Evolutionary conservation across 1,140 invertebrate species (phyloP).

Genomic region (Vanessa tameamea): DNA sequence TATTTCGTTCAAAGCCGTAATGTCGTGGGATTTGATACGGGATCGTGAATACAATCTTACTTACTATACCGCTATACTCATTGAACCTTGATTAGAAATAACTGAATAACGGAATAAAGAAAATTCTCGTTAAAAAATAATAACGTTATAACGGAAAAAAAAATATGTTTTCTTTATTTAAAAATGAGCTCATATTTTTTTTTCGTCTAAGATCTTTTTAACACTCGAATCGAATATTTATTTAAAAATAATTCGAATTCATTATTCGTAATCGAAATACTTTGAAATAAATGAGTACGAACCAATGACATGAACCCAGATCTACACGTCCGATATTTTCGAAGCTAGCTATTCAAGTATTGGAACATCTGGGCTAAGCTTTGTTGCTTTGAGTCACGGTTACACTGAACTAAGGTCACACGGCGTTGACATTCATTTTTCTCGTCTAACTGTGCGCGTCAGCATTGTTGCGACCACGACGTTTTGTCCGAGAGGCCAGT

Average conservation of each 20-base stretch:
- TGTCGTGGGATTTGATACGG: constrained; percentile 20
- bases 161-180: too few species aligned
- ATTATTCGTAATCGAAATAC: not conserved
- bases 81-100: constrained; percentile 23
- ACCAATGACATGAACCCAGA: not conserved
- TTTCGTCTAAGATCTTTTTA: too few species aligned
- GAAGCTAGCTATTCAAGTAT: constrained; percentile 18
- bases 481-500: constrained; percentile 39
- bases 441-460: constrained; percentile 62
- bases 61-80: constrained; percentile 16
- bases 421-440: constrained; percentile 60
- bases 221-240: too few species aligned
- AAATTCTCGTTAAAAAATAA: not conserved
- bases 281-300: not conserved
- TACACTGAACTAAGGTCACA: constrained; percentile 47
- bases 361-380: constrained; percentile 42
- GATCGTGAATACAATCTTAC: constrained; percentile 15
- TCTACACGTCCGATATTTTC: constrained; percentile 11
- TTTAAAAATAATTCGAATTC: too few species aligned
- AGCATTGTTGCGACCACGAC: constrained; percentile 45
- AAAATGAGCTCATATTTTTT: not conserved
- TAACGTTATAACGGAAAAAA: not conserved
- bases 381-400: constrained; percentile 40
- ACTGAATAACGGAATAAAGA: not conserved
- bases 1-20: constrained; percentile 12